These are phyloP conservation scores for Myoxocephalus aenaeus DNA, from an alignment of 2,797 vertebrate species.

Conservation along the genomic window DNA sequence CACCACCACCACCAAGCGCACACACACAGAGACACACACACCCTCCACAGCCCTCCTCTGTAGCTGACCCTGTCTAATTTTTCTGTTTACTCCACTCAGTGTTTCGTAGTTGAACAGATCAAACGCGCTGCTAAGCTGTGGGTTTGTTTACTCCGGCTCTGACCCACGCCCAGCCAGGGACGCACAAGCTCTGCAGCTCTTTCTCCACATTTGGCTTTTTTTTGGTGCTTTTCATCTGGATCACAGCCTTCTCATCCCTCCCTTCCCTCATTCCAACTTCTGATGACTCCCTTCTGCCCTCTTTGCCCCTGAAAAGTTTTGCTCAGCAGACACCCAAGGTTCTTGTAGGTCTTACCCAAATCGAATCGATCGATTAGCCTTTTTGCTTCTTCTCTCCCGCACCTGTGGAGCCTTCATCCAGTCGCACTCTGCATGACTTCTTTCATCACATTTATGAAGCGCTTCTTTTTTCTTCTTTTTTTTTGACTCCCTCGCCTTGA, in stretches of 20 bases:
- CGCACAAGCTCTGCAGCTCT: constrained; percentile 54
- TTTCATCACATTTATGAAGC: constrained; percentile 37
- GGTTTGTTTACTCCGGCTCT: constrained; percentile 81
- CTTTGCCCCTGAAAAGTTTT: constrained; percentile 53
- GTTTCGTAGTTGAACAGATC: constrained; percentile 80
- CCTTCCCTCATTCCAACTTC: constrained; percentile 35
- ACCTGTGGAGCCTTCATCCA: constrained; percentile 38
- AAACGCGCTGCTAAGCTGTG: constrained; percentile 76
- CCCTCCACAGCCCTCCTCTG: constrained; percentile 52
- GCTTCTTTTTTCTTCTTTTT: constrained; percentile 18
- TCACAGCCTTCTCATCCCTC: constrained; percentile 51
- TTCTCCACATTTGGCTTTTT: constrained; percentile 71
- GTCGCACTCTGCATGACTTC: constrained; percentile 22
- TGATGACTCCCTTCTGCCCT: constrained; percentile 51
- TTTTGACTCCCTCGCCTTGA: constrained; percentile 20
- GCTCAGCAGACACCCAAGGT: constrained; percentile 23
- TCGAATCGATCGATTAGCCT: constrained; percentile 27
- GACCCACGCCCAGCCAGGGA: constrained; percentile 72
- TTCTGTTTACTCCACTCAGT: constrained; percentile 79
- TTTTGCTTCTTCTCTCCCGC: constrained; percentile 12
- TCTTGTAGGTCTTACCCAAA: constrained; percentile 23
- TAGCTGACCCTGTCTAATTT: constrained; percentile 73
- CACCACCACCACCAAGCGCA: constrained; percentile 2
- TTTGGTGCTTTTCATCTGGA: constrained; percentile 63
- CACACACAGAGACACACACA: constrained; percentile 1